Evolutionary conservation across 2,113 vertebrate genomes (phyloP), one percentile per base, ranked within the genome.

Genomic region (Girardinichthys multiradiatus): DNA sequence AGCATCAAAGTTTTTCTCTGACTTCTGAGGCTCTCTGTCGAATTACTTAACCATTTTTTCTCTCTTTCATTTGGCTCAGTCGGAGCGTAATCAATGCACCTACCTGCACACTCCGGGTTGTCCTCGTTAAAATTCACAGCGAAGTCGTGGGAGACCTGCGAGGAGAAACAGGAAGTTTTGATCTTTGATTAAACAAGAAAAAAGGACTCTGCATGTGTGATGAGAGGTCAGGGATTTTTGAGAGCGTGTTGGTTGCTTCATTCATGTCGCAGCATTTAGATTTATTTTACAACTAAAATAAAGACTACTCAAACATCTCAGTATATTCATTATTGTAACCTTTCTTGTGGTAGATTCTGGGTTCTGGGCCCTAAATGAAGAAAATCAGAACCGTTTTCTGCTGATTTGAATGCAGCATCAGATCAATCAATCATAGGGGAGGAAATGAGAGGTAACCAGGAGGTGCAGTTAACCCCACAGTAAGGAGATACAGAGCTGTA

Each of bases 61-160:
- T 42, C 39, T 42, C 37, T 0, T 9, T 13, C 29, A 54, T 70
- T 57, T 26, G 63, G 6, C 35, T 70, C 61, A 83, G 57, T 42
- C 35, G 9, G 27, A 42, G 17, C 1, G 24, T 45, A 74, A 82
- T 79, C 64, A 72, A 62, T 86, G 77, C 27, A 3, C 80, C 8
- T 94, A 99, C 98, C 98, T 95, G 96, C 96, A 92, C 97, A 99
- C 92, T 99, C 97, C 0, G 98, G 97, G 80, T 99, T 99, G 70
- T 98, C 97, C 94, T 98, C 95, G 45, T 98, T 98, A 93, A 99
- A 99, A 93, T 98, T 99, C 91, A 99, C 97, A 33, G 98, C 97
- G 85, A 99, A 99, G 94, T 99, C 97, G 67, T 98, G 98, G 81
- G 97, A 99, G 54, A 99, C 96, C 98, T 99, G 79, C 78, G 77